Base-by-base conservation (phyloP, 2,113 vertebrate species). In the Rutilus rutilus region DNA sequence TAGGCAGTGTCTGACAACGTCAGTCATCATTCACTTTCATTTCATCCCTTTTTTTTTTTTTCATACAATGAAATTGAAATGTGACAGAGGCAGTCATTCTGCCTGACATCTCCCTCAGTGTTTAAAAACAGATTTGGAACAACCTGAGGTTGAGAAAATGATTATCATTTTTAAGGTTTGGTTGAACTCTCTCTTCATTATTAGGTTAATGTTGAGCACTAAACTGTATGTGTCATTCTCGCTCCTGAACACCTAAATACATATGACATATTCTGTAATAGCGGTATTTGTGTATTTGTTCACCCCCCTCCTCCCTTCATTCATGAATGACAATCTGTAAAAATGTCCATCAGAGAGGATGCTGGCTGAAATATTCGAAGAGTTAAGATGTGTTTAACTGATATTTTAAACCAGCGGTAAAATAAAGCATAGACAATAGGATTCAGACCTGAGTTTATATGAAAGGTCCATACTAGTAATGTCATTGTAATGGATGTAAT, bases 371-470 rank as follows among this genome's bases (percentile, higher is more conserved):
- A 74, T 45, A 91, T 87, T 64, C 69, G 88, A 50, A 92, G 57
- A n/a, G 88, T 91, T 8, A 97, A 71, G 80, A 91, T 90, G 11
- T 75, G 39, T 83, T 84, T 90, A 5, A 89, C 87, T 1, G 91
- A 69, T 87, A 87, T 54, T 54, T 54, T 54, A 54, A 54, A 54
- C 52, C 52, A 54, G 52, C 12, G 17, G 17, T 54, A 21, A 80
- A 93, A 93, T 21, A 93, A 86, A 12, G 89, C 90, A 82, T 94
- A 92, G 17, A 93, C 90, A 5, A 94, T 65, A 0, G 92, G 93
- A 78, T 94, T 94, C 73, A 93, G 27, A 30, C 88, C 88, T 1
- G 92, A 92, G 52, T 92, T 91, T 23, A 92, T 6, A 6, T 33
- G 3, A 33, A 33, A 33, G 33, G 39, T 5, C 82, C 69, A 83